phyloP scores from a whole-genome alignment of 2,113 vertebrate species.

The Paradoxurus hermaphroditus region DNA sequence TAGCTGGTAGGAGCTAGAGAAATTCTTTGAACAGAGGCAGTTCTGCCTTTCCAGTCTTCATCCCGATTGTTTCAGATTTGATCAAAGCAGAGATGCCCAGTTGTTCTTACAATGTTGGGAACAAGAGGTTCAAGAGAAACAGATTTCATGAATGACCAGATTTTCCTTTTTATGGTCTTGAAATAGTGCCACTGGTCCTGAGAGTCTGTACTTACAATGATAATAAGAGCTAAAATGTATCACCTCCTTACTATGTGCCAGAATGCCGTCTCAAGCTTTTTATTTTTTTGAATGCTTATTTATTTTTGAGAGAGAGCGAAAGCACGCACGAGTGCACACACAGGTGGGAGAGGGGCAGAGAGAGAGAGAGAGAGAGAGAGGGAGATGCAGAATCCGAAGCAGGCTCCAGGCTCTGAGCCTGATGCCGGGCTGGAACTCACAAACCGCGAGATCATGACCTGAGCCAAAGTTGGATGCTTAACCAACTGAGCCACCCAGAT shows the following conservation, averaged over 20 bases:
- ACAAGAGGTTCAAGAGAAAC: background rate
- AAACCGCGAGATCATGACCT: no score
- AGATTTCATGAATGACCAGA: background rate
- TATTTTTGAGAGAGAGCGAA: no score
- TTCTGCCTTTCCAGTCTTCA: background rate
- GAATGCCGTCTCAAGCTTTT: background rate
- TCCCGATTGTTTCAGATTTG: background rate
- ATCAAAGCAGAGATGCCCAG: background rate
- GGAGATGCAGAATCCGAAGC: no score
- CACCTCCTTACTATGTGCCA: background rate
- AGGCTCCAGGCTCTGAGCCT: no score
- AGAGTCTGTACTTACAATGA: background rate
- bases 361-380: no score
- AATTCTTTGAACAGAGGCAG: background rate
- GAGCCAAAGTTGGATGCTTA: no score
- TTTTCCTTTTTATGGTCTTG: background rate
- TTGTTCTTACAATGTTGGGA: background rate
- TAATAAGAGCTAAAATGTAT: background rate
- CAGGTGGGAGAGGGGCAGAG: no score
- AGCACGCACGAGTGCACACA: no score
- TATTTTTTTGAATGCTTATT: no score
- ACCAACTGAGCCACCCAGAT: no score
- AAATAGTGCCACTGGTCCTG: background rate
- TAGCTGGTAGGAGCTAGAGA: background rate
- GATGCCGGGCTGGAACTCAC: no score